Base-by-base conservation (phyloP, 2,113 vertebrate species). In the Macroglossus sobrinus region DNA sequence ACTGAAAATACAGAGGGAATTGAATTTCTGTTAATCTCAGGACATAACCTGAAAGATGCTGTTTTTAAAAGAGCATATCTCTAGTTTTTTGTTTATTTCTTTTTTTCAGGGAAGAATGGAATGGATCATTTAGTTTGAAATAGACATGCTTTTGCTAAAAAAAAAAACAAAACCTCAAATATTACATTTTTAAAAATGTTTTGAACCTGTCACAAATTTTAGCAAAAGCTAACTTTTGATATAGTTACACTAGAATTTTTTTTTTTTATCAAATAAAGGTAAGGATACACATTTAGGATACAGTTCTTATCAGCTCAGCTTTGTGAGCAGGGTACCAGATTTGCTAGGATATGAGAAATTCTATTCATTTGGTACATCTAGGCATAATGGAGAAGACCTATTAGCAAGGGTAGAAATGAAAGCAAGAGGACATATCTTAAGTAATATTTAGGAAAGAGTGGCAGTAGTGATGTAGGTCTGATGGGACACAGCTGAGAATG, bases 81-180 rank as follows among this genome's bases (percentile, higher is more conserved):
- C 50, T 72, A 53, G 26, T 55, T 91, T 87, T 76, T 93, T 92
- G 5, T 89, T 74, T 61, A 19, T 21, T 64, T 59, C 50, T 55
- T 91, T 71, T 91, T 59, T 89, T 82, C 33, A 55, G 19, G 12
- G 38, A 1, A 76, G 30, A 85, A 80, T 0, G 78, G 40, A 74
- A 57, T 72, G 50, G 28, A 10, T 53, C 61, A 94, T 84, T 95
- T 94, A 88, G 80, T 64, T 96, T 91, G 26, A 95, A 95, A 76
- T 53, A 81, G 11, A 93, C 18, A 45, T n/a, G 3, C 1, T 69
- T 80, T 92, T 38, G 28, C 26, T 93, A 71, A 66, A 82, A 30
- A 57, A 33, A 55, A 76, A 40, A 2, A 1, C 30, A 50, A 43
- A 50, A 50, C 0, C 50, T 50, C 6, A 12, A 14, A 80, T 50